Conservation (phyloP, 92 coral and sea anemone species). For the Montipora capitata region DNA sequence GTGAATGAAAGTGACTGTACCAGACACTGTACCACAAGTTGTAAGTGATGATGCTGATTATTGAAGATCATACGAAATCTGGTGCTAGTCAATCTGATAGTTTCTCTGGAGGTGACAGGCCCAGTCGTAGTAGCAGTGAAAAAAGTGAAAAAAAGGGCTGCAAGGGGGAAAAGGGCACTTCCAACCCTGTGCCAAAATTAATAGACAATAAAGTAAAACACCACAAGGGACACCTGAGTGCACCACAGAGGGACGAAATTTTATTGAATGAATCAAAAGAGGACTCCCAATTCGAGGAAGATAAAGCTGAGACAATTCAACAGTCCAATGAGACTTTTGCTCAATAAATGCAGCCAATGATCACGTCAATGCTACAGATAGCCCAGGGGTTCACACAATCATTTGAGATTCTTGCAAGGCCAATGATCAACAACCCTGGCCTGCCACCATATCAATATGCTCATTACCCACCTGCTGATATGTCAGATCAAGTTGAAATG, state of each 20-base stretch:
- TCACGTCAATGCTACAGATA: constrained; percentile 56
- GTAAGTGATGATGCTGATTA: constrained; percentile 10
- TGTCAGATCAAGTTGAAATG: constrained; percentile 4
- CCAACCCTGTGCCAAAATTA: constrained; percentile 69
- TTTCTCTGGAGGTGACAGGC: constrained; percentile 48
- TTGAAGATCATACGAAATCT: constrained; percentile 24
- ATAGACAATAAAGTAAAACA: constrained; percentile 71
- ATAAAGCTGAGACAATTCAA: constrained; percentile 54
- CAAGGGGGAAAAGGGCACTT: constrained; percentile 17
- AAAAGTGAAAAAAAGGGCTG: constrained; percentile 5
- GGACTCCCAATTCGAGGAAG: constrained; percentile 70
- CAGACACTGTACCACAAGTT: not conserved
- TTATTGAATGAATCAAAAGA: constrained; percentile 64
- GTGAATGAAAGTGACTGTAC: constrained; percentile 1
- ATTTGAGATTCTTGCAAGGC: constrained; percentile 37
- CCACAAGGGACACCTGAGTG: constrained; percentile 46
- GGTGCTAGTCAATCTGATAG: constrained; percentile 22
- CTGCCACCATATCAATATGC: constrained; percentile 24
- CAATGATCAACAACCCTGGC: constrained; percentile 30
- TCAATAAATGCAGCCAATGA: constrained; percentile 72
- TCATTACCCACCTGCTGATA: constrained; percentile 26
- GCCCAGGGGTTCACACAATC: constrained; percentile 55
- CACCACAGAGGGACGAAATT: constrained; percentile 68
- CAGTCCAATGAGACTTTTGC: constrained; percentile 72
- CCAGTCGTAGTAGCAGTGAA: constrained; percentile 30